phyloP scores from a whole-genome alignment of 1,140 invertebrate genomes.

The Homalodisca vitripennis region DNA sequence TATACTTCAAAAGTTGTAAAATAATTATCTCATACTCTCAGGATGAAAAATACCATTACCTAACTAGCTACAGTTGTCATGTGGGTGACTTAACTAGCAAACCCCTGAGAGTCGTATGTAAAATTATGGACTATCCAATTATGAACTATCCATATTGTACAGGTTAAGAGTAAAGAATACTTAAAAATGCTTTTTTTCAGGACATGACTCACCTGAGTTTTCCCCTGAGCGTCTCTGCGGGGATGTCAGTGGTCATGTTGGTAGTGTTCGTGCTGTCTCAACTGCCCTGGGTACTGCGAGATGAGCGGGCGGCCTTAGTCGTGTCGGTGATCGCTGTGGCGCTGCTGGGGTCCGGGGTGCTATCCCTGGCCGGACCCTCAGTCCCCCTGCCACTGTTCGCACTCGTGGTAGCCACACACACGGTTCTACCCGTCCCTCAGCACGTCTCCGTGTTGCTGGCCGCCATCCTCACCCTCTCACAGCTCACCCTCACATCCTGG shows the following conservation, averaged over 20 bases:
- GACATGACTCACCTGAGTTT: conserved; percentile 50
- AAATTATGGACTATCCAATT: too few relatives aligned
- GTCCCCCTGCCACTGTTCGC: conserved; percentile 64
- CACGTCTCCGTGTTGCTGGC: conserved; percentile 60
- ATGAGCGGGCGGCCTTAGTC: conserved; percentile 51
- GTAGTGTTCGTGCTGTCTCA: conserved; percentile 52
- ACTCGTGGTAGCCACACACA: conserved; percentile 64
- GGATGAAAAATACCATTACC: too few relatives aligned
- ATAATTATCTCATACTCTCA: too few relatives aligned
- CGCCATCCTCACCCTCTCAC: conserved; percentile 56
- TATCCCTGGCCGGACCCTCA: conserved; percentile 53
- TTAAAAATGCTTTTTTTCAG: conserved; percentile 51
- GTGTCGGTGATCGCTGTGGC: conserved; percentile 53
- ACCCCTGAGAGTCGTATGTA: too few relatives aligned
- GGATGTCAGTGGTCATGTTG: conserved; percentile 52
- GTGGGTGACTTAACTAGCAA: too few relatives aligned
- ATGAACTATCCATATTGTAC: too few relatives aligned
- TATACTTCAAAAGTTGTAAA: too few relatives aligned
- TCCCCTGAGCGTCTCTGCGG: conserved; percentile 50
- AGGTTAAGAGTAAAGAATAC: too few relatives aligned
- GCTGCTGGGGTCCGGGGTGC: conserved; percentile 50
- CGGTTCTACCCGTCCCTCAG: conserved; percentile 67
- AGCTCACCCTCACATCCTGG: conserved; percentile 55
- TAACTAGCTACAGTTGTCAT: too few relatives aligned
- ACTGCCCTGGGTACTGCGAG: conserved; percentile 45